Conservation (phyloP, 2,797 vertebrate genomes). For the Salarias fasciatus region DNA sequence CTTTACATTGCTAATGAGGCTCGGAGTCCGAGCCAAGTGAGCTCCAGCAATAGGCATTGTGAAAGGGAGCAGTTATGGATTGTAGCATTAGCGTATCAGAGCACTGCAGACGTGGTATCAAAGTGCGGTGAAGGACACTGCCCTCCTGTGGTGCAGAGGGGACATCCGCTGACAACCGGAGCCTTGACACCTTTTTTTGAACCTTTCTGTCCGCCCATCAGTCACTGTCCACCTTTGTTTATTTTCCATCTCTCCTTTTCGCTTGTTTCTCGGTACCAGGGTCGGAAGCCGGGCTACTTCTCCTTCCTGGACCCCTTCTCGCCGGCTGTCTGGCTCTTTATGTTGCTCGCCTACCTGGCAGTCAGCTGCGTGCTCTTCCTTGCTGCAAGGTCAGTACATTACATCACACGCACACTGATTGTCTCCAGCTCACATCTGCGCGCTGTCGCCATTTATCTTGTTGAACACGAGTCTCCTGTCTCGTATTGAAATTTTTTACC, state of each 20-base stretch:
- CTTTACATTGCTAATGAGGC: constrained; percentile 73
- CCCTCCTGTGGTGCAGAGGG: constrained; percentile 71
- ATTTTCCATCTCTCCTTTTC: constrained; percentile 83
- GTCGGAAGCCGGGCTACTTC: constrained; percentile 95
- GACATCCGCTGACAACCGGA: constrained; percentile 28
- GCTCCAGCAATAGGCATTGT: constrained; percentile 59
- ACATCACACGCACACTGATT: constrained; percentile 63
- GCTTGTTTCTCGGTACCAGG: constrained; percentile 83
- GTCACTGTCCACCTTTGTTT: constrained; percentile 55
- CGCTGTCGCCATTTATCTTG: constrained; percentile 50
- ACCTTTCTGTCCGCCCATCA: constrained; percentile 66
- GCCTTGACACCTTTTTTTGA: constrained; percentile 26
- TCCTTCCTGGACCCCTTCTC: constrained; percentile 96
- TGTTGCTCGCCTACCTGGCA: constrained; percentile 95
- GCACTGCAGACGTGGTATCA: constrained; percentile 57
- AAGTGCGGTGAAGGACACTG: constrained; percentile 61
- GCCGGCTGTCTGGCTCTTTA: constrained; percentile 91
- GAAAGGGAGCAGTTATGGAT: constrained; percentile 70
- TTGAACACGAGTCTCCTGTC: constrained; percentile 46
- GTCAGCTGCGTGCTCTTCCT: constrained; percentile 96
- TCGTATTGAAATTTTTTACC: constrained; percentile 35
- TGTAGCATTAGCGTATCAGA: constrained; percentile 63
- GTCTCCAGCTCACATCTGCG: constrained; percentile 49
- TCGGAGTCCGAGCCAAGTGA: constrained; percentile 55
- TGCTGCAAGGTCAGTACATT: constrained; percentile 89